Conservation (phyloP, 2,888 invertebrate species). For the Germaria angustata region DNA sequence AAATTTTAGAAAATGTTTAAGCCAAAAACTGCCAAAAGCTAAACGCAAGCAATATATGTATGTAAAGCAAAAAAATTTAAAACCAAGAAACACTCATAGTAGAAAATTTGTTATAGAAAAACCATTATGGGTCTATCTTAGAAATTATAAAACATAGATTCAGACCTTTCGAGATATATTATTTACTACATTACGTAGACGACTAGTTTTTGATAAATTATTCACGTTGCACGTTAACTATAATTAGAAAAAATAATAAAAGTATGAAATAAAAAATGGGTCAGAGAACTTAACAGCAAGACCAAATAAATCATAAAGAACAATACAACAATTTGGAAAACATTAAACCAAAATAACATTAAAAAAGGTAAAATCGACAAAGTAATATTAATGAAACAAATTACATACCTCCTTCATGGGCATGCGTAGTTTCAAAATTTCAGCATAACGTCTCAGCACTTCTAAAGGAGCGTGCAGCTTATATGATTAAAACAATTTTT, state of each 20-base stretch:
- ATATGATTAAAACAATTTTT: not conserved
- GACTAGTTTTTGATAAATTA: conserved; percentile 82
- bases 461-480: conserved; percentile 92
- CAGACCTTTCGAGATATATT: conserved; percentile 85
- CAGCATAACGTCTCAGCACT: conserved; percentile 92
- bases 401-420: conserved; percentile 95
- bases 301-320: not conserved
- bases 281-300: not conserved
- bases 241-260: conserved; percentile 68
- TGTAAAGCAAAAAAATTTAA: not conserved
- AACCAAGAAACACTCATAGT: not conserved
- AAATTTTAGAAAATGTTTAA: not conserved
- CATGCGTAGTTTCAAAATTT: conserved; percentile 94
- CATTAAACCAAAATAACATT: not conserved
- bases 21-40: not conserved
- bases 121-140: conserved; percentile 25
- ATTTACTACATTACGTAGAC: conserved; percentile 84
- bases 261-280: conserved; percentile 42
- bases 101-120: conserved; percentile 33
- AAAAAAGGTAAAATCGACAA: not conserved
- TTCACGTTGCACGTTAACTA: conserved; percentile 74
- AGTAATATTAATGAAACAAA: conserved; percentile 61
- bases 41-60: not conserved
- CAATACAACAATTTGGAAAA: not conserved
- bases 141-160: conserved; percentile 48